Evolutionary conservation across 2,888 invertebrate species (phyloP), one percentile per base, ranked within the genome.

Genomic region (Dastarcus helophoroides): DNA sequence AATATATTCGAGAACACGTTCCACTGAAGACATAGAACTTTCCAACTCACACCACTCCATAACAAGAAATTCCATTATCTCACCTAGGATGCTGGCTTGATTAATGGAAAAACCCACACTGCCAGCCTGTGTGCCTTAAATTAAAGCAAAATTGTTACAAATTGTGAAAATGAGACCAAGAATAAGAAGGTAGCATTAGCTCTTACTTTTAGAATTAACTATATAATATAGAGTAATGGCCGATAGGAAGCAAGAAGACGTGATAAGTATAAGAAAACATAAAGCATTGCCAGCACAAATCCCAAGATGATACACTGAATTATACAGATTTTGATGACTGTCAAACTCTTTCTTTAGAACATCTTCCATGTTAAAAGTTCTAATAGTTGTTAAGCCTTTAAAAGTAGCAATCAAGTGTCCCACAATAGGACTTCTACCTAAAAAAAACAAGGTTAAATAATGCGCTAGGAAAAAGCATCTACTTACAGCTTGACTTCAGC

Each of bases 11-110:
- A 54, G 33, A 1, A 81, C 71, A 56, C 91, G 72, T 62, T 95
- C 94, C 0, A 93, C 90, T 6, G 84, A 80, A 3, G 85, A 86
- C 84, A 88, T 85, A 44, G 78, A 79, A 51, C 83, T 88, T 56
- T 62, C 62, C 4, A 60, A 56, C 56, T 93, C 91, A 0, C 91
- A 85, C 46, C 88, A 88, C 58, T 91, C 90, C 2, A 90, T 67
- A 14, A 74, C 65, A 3, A 67, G 69, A 68, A 69, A 72, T 48
- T 72, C 71, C 43, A 73, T 43, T 57, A 63, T 58, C 7, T 79
- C 79, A 0, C 81, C 80, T 33, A 85, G 67, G 1, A 75, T 73
- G 59, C 84, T 78, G 7, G 81, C 78, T 53, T 84, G 81, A 0
- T 83, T 82, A 29, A 85, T 77, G n/a, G 82, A 82, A 32, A 85